phyloP scores from a whole-genome alignment of 2,797 vertebrate genomes.

The Microctenopoma steveboyesi region DNA sequence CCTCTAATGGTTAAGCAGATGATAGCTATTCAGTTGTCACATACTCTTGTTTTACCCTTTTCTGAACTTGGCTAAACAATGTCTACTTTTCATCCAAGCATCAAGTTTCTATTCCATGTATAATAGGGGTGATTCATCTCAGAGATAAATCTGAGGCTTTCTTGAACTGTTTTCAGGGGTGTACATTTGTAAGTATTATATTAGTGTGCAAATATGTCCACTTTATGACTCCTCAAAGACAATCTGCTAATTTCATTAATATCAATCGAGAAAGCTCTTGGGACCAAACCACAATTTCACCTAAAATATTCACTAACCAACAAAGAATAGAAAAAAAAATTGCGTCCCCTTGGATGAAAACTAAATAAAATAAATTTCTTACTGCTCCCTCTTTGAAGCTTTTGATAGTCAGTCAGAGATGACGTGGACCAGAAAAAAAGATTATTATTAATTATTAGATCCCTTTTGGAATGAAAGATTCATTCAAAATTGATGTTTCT shows the following conservation, averaged over 20 bases:
- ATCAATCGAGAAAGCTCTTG: constrained; percentile 7
- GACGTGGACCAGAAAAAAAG: not conserved
- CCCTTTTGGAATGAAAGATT: not conserved
- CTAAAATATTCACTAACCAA: constrained; percentile 28
- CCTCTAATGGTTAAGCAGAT: constrained; percentile 11
- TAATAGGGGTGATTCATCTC: constrained; percentile 3
- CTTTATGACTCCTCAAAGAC: constrained; percentile 12
- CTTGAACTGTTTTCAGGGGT: not conserved
- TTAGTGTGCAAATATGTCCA: not conserved
- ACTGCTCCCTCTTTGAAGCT: not conserved
- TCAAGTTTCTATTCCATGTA: constrained; percentile 16
- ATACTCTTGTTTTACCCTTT: constrained; percentile 31
- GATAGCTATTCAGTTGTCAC: constrained; percentile 9
- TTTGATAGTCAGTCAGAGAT: constrained; percentile 3
- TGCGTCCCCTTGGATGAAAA: constrained; percentile 2
- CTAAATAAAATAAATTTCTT: not conserved
- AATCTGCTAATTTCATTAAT: constrained; percentile 21
- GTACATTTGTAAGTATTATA: not conserved
- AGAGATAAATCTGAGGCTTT: not conserved
- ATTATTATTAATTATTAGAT: not conserved
- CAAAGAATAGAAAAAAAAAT: constrained; percentile 18
- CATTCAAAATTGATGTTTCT: constrained; percentile 17
- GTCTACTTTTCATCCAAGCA: constrained; percentile 20
- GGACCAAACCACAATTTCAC: constrained; percentile 32
- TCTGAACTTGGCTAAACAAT: constrained; percentile 38